Base-by-base conservation (phyloP, 2,888 invertebrate species). In the Glomeris marginata region DNA sequence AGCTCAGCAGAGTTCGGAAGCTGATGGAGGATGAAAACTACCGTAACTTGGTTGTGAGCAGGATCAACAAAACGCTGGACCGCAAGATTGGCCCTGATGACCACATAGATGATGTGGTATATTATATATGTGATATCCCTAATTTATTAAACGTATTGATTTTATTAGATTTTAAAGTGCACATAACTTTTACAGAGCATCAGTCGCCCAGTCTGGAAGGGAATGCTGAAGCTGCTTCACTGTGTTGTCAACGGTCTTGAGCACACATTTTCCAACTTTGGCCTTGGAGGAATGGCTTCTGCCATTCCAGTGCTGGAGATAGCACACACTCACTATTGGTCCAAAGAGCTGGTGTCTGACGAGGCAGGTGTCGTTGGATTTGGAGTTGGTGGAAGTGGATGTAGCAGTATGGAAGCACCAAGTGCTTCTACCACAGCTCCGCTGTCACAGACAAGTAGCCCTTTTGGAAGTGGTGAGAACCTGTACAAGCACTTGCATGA, bases 21-120 rank as follows among this genome's bases (percentile, higher is more conserved):
- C 71, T 99, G 28, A 92, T 99, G 90, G 97, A 98, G 66, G 97
- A 99, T 67, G 98, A 99, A 69, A 94, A 88, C 43, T 92, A 97
- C 68, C 76, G 98, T 35, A 94, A 91, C 65, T 80, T 98, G 70
- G 87, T 95, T 37, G 79, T 98, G 44, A 87, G 87, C 57, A 88
- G 94, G 64, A 74, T 99, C 2, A 98, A 98, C 67, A 81, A 84
- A 60, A 92, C 92, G 47, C 75, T 94, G 50, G 92, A 90, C 61
- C 78, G 80, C 58, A 95, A 88, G 70, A 83, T 94, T 52, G 84
- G 90, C 46, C 88, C 91, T 1, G 91, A 90, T 64, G 97, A 95
- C 71, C 88, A 91, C 66, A 85, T 98, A 41, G 95, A 95, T 62
- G 97, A 98, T 74, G 87, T 95, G 72, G 95, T 95, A 68, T 72